These are phyloP conservation scores for Gymnoscopelus microlampas DNA, from an alignment of 2,797 vertebrate species.

Conservation along the genomic window DNA sequence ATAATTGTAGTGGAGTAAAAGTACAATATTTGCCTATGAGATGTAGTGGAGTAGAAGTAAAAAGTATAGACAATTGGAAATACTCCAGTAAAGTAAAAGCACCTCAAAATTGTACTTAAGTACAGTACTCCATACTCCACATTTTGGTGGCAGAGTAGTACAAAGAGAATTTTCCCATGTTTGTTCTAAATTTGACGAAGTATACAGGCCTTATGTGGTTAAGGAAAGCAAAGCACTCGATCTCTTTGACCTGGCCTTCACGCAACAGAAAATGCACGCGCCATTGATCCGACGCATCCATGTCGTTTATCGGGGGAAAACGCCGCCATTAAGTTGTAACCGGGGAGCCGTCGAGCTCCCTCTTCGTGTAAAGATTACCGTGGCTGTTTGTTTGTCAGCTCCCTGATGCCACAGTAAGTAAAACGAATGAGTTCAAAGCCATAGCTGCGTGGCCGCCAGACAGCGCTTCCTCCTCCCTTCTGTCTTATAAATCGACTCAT, in stretches of 20 bases:
- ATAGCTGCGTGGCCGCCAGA: conserved; percentile 23
- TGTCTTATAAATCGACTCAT: conserved; percentile 28
- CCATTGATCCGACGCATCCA: not conserved
- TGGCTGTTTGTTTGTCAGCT: conserved; percentile 21
- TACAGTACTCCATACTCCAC: no score
- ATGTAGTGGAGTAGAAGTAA: no score
- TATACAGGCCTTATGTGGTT: no score
- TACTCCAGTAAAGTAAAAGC: no score
- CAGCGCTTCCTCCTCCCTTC: not conserved
- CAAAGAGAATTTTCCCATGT: no score
- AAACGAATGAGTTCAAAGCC: conserved; percentile 41
- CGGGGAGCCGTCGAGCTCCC: not conserved
- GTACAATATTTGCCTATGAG: no score
- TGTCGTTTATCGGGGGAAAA: not conserved
- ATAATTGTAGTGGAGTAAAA: no score
- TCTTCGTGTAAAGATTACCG: conserved; percentile 4
- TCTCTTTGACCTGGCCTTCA: conserved; percentile 2
- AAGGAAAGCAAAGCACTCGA: no score
- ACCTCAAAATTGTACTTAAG: no score
- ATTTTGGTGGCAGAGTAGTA: no score
- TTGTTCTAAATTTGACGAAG: no score
- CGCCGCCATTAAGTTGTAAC: not conserved
- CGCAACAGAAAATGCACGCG: not conserved
- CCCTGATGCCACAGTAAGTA: conserved; percentile 22
- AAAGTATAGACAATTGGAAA: no score